phyloP scores from a whole-genome alignment of 2,113 vertebrate genomes.

The Uropsilus gracilis region DNA sequence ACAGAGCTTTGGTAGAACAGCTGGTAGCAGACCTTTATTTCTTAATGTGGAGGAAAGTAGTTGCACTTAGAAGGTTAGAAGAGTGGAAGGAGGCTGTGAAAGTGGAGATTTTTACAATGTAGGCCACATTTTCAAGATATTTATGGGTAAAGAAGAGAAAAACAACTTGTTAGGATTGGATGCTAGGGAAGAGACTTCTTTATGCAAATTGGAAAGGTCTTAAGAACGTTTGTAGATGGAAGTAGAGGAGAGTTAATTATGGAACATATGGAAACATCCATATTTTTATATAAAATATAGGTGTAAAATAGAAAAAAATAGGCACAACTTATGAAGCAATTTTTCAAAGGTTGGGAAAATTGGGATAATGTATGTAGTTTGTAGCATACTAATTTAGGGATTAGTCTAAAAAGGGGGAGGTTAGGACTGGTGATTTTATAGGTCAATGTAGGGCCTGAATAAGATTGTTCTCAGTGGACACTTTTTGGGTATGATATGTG shows the following conservation, averaged over 20 bases:
- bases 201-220: neutral
- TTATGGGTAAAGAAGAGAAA: neutral
- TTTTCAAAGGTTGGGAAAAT: neutral
- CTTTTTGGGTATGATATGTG: neutral
- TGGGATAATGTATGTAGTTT: neutral
- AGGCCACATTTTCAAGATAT: neutral
- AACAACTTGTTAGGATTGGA: neutral
- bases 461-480: neutral
- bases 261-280: no score
- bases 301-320: no score
- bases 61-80: neutral
- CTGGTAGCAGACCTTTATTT: neutral
- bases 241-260: neutral
- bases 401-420: neutral
- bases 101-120: neutral
- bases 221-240: neutral
- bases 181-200: neutral
- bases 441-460: neutral
- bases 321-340: neutral
- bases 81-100: neutral
- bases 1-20: no score
- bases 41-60: neutral
- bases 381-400: neutral
- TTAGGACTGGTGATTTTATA: neutral
- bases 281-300: no score